Percentiles rank a stretch among this genome's conserved stretches.
phyloP scores from a whole-genome alignment of 2,797 vertebrate species.

The Forpus xanthops region DNA sequence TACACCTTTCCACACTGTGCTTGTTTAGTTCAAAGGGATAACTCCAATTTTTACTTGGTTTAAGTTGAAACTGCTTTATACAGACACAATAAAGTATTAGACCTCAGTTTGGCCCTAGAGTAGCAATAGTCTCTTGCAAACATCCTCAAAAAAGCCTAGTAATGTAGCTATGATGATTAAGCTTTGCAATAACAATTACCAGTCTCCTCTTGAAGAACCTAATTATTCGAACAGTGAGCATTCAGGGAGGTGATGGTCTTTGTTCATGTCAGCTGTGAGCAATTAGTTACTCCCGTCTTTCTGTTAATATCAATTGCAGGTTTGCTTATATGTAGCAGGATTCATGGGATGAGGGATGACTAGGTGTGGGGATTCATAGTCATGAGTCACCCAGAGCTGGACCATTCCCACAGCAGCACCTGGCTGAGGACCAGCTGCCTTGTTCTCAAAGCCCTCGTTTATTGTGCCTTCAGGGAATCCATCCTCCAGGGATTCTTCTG shows the following conservation, averaged over 20 bases:
- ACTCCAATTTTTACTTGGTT: neutral
- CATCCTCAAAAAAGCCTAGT: neutral
- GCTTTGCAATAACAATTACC: slow-evolving; percentile 34
- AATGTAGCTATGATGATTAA: neutral
- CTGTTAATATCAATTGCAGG: neutral
- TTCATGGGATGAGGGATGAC: neutral
- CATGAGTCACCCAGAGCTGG: neutral
- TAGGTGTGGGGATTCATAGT: neutral
- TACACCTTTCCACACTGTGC: neutral
- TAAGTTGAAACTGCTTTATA: neutral
- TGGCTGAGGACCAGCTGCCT: neutral
- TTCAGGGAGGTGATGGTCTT: neutral
- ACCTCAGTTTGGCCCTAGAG: neutral
- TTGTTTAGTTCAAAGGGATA: neutral
- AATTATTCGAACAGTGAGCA: neutral
- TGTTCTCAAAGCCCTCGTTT: neutral
- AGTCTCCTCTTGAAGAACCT: neutral
- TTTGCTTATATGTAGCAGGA: neutral
- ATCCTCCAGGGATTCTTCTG: slow-evolving; percentile 11
- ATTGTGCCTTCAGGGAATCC: slow-evolving; percentile 28
- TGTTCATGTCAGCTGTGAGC: neutral
- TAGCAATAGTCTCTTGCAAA: slow-evolving; percentile 36
- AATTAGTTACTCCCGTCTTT: neutral
- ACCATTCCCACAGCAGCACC: neutral
- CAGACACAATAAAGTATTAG: neutral